Evolutionary conservation across 1,140 invertebrate genomes (phyloP), one percentile per base, ranked within the genome.

Genomic region (Cotesia typhae): DNA sequence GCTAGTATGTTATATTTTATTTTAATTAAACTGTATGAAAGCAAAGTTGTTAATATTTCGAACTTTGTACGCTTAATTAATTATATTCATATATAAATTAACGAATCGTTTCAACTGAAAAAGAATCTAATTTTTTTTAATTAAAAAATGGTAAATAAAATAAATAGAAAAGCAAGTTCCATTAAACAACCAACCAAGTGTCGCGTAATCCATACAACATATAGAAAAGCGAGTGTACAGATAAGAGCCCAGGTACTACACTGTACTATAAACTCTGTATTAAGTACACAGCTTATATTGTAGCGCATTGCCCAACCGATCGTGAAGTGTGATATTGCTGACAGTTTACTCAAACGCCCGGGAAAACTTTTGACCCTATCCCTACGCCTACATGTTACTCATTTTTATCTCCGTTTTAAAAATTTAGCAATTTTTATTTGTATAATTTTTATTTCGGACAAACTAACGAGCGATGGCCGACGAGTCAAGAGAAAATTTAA

Each of bases 131-230:
- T 28, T 28, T 28, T 28, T 28, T 28, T 3, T 28, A 3, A 28
- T 28, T 28, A 28, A 28, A 28, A 28, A 28, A 28, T 28, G 1
- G 1, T 28, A 28, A 28, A 28, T 28, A 28, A 28, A 28, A 28
- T 28, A 28, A 28, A 28, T 28, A 28, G 28, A 28, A 28, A 28
- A 3, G 28, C 28, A 28, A 2, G 28, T 2, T 28, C 28, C 1
- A 28, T 1, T 28, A 2, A 74, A 67, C 77, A 73, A 70, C 76
- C 71, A 77, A 65, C 67, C 71, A 74, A 70, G 78, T 78, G 77
- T 79, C 79, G 77, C 75, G 79, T 79, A 75, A 75, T 71, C 28
- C 28, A 28, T 28, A 28, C 65, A 4, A 69, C 36, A 64, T 70
- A 75, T 57, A 72, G 59, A 69, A 53, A 67, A 63, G 73, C 47